Conservation (phyloP, 2,797 vertebrate genomes). For the Meriones psammophilus region DNA sequence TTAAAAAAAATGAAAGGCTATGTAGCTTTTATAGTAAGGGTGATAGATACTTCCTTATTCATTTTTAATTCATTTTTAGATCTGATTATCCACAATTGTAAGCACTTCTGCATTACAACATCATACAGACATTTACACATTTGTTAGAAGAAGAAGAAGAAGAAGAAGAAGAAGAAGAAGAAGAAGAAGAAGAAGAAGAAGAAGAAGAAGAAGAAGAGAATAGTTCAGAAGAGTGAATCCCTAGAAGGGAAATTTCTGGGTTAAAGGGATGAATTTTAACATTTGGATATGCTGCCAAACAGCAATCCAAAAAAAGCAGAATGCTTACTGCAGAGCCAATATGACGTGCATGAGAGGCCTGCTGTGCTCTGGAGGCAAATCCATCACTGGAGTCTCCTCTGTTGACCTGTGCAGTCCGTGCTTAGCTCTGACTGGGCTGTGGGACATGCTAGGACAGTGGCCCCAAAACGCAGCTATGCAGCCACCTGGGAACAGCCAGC, state of each 20-base stretch:
- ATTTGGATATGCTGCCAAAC: conserved; percentile 23
- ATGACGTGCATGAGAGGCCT: neutral
- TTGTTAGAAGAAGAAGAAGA: neutral
- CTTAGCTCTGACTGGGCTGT: neutral
- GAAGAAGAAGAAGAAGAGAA: neutral
- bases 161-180: too few species aligned
- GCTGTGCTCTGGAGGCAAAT: neutral
- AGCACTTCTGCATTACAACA: neutral
- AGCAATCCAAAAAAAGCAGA: conserved; percentile 28
- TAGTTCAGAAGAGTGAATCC: neutral
- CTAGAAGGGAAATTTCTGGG: conserved; percentile 47
- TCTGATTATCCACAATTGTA: conserved; percentile 9
- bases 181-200: too few species aligned
- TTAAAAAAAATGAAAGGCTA: neutral
- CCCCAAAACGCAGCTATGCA: neutral
- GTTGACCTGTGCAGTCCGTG: neutral
- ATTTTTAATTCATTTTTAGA: conserved; percentile 53
- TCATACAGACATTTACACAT: neutral
- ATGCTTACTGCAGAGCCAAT: neutral
- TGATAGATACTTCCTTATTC: neutral
- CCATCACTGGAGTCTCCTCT: conserved; percentile 35
- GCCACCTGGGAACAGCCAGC: neutral
- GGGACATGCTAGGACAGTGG: neutral
- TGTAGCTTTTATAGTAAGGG: neutral
- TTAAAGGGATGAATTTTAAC: conserved; percentile 60